Conservation (phyloP, 2,797 vertebrate species). For the Manis crassicaudata region DNA sequence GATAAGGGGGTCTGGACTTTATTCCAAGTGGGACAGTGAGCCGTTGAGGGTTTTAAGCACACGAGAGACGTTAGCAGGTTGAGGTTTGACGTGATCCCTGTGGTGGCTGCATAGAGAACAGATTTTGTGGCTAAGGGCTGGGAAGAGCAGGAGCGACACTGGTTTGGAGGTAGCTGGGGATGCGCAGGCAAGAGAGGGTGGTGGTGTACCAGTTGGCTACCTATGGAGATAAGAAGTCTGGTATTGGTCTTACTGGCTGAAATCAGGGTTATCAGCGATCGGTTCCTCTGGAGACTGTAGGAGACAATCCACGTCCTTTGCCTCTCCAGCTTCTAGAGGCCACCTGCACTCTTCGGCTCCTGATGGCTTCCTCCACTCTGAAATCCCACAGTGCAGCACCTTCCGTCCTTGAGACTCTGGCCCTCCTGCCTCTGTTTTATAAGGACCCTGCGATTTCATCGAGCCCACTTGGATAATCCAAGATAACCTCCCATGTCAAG, state of each 20-base stretch:
- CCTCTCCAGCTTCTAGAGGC: neutral
- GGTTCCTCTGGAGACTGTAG: neutral
- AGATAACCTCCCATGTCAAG: neutral
- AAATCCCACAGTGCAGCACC: neutral
- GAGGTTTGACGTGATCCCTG: neutral
- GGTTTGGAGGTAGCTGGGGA: neutral
- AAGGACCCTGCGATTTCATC: neutral
- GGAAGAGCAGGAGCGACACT: neutral
- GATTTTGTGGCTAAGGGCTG: neutral
- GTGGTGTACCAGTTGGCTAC: neutral
- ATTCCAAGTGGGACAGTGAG: neutral
- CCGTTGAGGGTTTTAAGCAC: neutral
- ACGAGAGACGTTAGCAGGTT: neutral
- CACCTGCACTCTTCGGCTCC: fast-evolving
- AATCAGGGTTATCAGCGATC: neutral
- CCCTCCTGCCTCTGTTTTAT: neutral
- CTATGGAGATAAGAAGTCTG: neutral
- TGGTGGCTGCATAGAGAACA: neutral
- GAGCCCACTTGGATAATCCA: neutral
- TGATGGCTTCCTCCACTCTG: neutral
- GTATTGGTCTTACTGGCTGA: neutral
- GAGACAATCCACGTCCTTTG: neutral
- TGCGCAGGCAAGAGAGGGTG: neutral
- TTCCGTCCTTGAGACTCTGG: neutral
- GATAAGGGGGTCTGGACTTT: neutral